Conservation (phyloP, 2,888 invertebrate genomes). For the Drosophila affinis region DNA sequence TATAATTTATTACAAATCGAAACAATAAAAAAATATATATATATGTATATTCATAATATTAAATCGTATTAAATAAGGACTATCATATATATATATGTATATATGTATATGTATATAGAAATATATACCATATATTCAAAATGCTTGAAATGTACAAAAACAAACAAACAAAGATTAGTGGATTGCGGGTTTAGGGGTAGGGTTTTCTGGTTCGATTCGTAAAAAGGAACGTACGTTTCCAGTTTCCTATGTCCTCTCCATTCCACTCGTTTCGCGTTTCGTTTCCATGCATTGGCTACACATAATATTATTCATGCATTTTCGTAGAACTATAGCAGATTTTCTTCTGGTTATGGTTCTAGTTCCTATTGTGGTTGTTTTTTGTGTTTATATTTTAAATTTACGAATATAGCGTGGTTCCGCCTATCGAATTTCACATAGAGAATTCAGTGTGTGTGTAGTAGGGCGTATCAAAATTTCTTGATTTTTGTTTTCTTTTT, state of each 20-base stretch:
- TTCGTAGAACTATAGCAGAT: constrained; percentile 13
- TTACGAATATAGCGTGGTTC: constrained; percentile 25
- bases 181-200: constrained; percentile 25
- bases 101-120: constrained; percentile 36
- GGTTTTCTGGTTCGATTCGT: constrained; percentile 9
- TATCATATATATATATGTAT: constrained; percentile 45
- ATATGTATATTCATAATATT: constrained; percentile 39
- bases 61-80: constrained; percentile 30
- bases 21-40: constrained; percentile 40
- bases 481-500: neutral
- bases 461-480: constrained; percentile 18
- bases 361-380: constrained; percentile 46
- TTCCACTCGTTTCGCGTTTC: constrained; percentile 30
- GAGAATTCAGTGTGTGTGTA: constrained; percentile 37
- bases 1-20: constrained; percentile 63
- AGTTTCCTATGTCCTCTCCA: constrained; percentile 6
- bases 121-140: constrained; percentile 30
- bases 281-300: constrained; percentile 47
- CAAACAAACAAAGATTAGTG: constrained; percentile 33
- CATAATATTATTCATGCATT: constrained; percentile 20
- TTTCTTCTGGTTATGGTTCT: constrained; percentile 26
- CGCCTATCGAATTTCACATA: constrained; percentile 31
- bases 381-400: constrained; percentile 8
- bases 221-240: constrained; percentile 7
- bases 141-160: constrained; percentile 51